These are phyloP conservation scores for Phataginus tetradactyla DNA, from an alignment of 2,797 vertebrate genomes.

Conservation along the genomic window DNA sequence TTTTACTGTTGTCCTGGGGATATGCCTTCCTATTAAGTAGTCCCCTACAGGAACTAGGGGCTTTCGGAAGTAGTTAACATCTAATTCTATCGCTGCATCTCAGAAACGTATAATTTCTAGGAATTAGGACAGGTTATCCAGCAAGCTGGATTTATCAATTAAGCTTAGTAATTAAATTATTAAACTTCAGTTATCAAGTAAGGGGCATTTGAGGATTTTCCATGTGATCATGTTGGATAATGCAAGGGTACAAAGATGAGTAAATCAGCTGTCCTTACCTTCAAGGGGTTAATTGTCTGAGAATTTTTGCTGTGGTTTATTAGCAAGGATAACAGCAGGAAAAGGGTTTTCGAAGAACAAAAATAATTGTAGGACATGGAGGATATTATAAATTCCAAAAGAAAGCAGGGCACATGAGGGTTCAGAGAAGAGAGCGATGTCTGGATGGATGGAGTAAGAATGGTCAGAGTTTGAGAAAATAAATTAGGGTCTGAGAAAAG, in stretches of 20 bases:
- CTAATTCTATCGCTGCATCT: neutral
- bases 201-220: neutral
- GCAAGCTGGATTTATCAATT: neutral
- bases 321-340: neutral
- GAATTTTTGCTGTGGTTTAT: neutral
- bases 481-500: neutral
- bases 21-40: neutral
- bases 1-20: neutral
- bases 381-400: neutral
- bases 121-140: neutral
- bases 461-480: neutral
- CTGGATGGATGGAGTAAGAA: neutral
- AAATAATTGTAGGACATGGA: neutral
- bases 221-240: neutral
- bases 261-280: neutral
- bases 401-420: neutral
- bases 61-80: neutral
- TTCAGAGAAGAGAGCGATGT: neutral
- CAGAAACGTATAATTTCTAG: neutral
- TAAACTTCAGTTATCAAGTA: neutral
- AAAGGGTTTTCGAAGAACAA: neutral
- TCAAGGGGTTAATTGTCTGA: neutral
- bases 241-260: neutral
- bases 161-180: neutral
- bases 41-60: neutral